Evolutionary conservation across 2,888 invertebrate species (phyloP).

Genomic region (Siphlonurus alternatus): DNA sequence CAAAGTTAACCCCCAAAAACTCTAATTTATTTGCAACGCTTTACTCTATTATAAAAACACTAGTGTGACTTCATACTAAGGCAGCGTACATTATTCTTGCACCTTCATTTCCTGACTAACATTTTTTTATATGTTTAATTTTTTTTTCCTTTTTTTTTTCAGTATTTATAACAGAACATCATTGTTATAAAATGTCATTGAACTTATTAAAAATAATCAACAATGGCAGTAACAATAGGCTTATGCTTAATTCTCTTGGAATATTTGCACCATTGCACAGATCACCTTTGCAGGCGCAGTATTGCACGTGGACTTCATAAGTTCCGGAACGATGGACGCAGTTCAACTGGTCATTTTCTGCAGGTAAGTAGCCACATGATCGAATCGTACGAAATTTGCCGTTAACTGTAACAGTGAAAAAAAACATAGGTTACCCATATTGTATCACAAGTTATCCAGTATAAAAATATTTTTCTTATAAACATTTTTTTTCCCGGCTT

Average conservation of each 20-base stretch:
- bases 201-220: constrained; percentile 5
- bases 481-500: too few relatives aligned
- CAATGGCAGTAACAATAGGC: constrained; percentile 2
- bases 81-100: neutral
- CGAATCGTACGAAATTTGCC: constrained; percentile 60
- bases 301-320: constrained; percentile 52
- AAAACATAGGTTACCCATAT: neutral
- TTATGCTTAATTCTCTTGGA: constrained; percentile 4
- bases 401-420: constrained; percentile 41
- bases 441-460: neutral
- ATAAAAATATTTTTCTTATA: neutral
- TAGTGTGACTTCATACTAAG: neutral
- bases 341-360: constrained; percentile 32
- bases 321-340: constrained; percentile 56
- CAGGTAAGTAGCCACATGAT: constrained; percentile 58
- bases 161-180: constrained; percentile 4
- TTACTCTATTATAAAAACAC: too few relatives aligned
- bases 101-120: neutral
- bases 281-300: constrained; percentile 62
- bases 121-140: constrained; percentile 7
- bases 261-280: constrained; percentile 48
- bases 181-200: constrained; percentile 8
- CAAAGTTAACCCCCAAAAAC: too few relatives aligned
- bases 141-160: constrained; percentile 4
- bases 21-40: too few relatives aligned